Conservation (phyloP, 2,888 invertebrate genomes). For the Melipona bicolor region DNA sequence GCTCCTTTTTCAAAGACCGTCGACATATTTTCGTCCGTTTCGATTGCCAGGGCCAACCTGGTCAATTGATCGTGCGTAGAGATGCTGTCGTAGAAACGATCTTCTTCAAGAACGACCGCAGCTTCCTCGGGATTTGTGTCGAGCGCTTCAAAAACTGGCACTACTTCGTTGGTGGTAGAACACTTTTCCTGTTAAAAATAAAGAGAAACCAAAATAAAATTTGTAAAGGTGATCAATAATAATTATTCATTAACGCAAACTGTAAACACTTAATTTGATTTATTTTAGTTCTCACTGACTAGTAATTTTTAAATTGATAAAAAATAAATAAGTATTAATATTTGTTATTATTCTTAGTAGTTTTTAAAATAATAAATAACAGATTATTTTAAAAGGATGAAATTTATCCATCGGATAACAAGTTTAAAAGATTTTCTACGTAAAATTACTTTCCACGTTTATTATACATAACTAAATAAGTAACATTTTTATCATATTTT, state of each 20-base stretch:
- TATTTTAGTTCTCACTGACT: too few species aligned
- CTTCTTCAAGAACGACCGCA: conserved; percentile 67
- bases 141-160: conserved; percentile 72
- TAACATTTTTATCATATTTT: background rate
- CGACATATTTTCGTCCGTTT: conserved; percentile 70
- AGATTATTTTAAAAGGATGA: background rate
- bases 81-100: conserved; percentile 69
- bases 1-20: conserved; percentile 54
- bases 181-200: conserved; percentile 36
- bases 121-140: conserved; percentile 64
- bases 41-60: conserved; percentile 77
- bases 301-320: too few species aligned
- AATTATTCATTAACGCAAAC: background rate
- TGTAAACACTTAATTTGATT: background rate
- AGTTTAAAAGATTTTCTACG: background rate
- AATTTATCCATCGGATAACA: background rate
- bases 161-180: conserved; percentile 68
- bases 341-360: background rate
- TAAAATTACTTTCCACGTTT: background rate
- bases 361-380: background rate
- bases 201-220: background rate
- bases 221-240: too few species aligned
- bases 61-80: conserved; percentile 76
- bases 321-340: too few species aligned
- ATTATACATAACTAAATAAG: background rate